These are phyloP conservation scores for Vandiemenella viatica DNA, from an alignment of 2,888 invertebrate species.

Conservation along the genomic window DNA sequence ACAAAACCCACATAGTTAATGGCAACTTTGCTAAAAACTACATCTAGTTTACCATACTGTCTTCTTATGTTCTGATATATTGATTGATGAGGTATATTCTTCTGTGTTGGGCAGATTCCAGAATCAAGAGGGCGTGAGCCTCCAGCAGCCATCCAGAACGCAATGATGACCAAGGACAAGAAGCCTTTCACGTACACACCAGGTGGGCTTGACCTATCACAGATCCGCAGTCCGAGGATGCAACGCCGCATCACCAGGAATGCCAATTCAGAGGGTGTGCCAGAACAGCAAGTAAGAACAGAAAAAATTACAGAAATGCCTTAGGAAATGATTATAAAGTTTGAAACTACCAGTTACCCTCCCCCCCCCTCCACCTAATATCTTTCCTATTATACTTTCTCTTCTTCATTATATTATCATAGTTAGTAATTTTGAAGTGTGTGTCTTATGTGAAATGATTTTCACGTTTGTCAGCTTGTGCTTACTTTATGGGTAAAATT, in stretches of 20 bases:
- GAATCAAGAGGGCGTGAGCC: slow-evolving; percentile 38
- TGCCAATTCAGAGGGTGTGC: slow-evolving; percentile 52
- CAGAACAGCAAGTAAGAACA: slow-evolving; percentile 28
- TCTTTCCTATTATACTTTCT: not conserved
- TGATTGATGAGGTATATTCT: too few species aligned
- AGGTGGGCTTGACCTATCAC: slow-evolving; percentile 78
- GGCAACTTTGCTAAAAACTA: too few species aligned
- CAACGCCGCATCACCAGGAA: slow-evolving; percentile 58
- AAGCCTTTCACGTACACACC: slow-evolving; percentile 95
- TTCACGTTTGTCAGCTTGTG: too few species aligned
- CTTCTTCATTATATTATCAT: not conserved
- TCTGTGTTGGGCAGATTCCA: not conserved
- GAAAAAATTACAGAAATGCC: too few species aligned
- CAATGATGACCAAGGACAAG: slow-evolving; percentile 91
- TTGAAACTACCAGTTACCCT: not conserved
- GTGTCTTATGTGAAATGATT: too few species aligned
- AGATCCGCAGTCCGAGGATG: slow-evolving; percentile 82
- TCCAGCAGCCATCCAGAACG: slow-evolving; percentile 80
- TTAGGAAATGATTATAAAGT: too few species aligned
- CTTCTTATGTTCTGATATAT: too few species aligned
- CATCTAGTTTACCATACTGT: too few species aligned
- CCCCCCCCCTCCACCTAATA: not conserved
- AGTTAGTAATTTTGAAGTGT: too few species aligned
- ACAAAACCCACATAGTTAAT: too few species aligned
- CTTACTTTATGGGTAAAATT: too few species aligned